Conservation (phyloP, 35 echinoderm and acorn worm genomes). For the Apostichopus californicus region DNA sequence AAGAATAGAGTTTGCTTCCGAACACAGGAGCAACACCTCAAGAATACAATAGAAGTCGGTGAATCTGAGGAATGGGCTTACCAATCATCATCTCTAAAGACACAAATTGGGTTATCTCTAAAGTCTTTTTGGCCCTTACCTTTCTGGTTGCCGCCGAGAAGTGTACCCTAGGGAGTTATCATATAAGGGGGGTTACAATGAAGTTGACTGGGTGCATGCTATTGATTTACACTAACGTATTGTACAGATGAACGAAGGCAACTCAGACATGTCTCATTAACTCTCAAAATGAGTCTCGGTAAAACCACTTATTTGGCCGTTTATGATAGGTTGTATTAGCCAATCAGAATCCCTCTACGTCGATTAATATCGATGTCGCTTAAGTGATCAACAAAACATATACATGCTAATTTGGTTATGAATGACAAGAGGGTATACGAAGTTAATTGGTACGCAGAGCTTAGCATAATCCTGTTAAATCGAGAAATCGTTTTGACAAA, state of each 20-base stretch:
- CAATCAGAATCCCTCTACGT: constrained; percentile 1
- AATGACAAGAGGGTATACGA: constrained; percentile 36
- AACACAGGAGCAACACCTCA: constrained; percentile 42
- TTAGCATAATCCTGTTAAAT: constrained; percentile 35
- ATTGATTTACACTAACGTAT: constrained; percentile 47
- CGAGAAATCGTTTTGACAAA: constrained; percentile 38
- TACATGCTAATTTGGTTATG: constrained; percentile 57
- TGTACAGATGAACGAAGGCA: constrained; percentile 29
- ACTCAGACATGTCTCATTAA: constrained; percentile 53
- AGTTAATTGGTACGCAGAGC: constrained; percentile 50
- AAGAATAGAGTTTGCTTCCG: constrained; percentile 24
- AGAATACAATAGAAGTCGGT: constrained; percentile 43
- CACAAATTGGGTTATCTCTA: constrained; percentile 59
- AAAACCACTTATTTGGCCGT: constrained; percentile 49
- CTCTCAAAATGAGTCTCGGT: constrained; percentile 31
- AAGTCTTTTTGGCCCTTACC: constrained; percentile 29
- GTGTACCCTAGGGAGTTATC: constrained; percentile 24
- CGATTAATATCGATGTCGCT: constrained; percentile 13
- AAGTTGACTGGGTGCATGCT: background rate
- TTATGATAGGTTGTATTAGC: constrained; percentile 1
- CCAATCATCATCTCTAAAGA: constrained; percentile 43
- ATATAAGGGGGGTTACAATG: background rate
- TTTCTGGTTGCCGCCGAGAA: constrained; percentile 56
- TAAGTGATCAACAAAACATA: constrained; percentile 48
- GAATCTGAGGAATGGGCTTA: constrained; percentile 10